Base-by-base conservation (phyloP, 2,888 invertebrate species). In the Nipponacmea schrenckii region DNA sequence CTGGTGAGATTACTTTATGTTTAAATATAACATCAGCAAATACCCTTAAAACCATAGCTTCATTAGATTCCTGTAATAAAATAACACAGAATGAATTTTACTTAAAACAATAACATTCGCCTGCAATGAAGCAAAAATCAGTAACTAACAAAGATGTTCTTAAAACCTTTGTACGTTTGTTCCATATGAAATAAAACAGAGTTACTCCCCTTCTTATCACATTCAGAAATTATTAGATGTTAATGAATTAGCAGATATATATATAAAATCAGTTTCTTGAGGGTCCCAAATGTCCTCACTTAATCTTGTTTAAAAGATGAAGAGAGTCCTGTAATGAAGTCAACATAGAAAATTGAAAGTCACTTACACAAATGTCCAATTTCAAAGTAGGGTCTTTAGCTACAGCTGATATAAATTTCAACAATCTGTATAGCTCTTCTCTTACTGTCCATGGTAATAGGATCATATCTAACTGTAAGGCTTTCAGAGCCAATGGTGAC, bases 401-500 rank as follows among this genome's bases (percentile, higher is more conserved):
- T 17, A 85, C 81, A 10, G 83, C 80, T 2, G 79, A 71, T 83
- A 88, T 84, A 69, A 87, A 88, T 62, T 79, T 80, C 7, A 88
- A 74, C 39, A 88, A 78, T 26, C 85, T 66, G 56, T 81, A 78
- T n/a, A 88, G 72, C 71, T 88, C 86, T 64, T 86, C 87, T 48
- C 80, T 78, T 5, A 77, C 74, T n/a, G 79, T 66, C 31, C 75
- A 77, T 1, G 86, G 82, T 64, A 88, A 76, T 62, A 88, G 77
- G 26, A 86, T 79, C 78, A 86, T 81, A 62, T 83, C 81, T 46
- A 88, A 79, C 77, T 86, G 85, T 62, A 88, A 74, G 2, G 86
- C 85, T 45, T 83, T 76, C 8, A 87, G 64, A 5, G 85, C 86
- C 39, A 72, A 65, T 8, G 78, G 75, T 7, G 80, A 75, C 44